Percentiles rank a stretch among this genome's conserved stretches.
These are phyloP conservation scores for Toxostoma redivivum DNA, from an alignment of 2,113 vertebrate genomes.

Conservation along the genomic window DNA sequence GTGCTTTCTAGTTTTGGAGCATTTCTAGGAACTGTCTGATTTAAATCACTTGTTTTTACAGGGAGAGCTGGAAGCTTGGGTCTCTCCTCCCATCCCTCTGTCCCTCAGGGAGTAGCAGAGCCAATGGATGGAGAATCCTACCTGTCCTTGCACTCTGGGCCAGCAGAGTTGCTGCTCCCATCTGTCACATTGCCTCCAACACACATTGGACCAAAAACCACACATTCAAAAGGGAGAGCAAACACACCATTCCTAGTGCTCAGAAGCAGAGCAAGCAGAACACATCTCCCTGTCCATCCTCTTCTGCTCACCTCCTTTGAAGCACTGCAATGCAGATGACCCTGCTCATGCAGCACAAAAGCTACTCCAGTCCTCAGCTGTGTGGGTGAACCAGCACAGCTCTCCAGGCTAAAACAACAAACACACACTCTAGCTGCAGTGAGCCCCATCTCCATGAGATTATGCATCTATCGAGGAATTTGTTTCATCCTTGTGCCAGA, in stretches of 20 bases:
- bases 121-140: background rate
- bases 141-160: background rate
- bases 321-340: background rate
- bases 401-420: background rate
- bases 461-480: conserved; percentile 31
- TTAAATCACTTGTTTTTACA: background rate
- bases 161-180: background rate
- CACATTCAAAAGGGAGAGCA: background rate
- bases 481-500: conserved; percentile 20
- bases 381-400: background rate
- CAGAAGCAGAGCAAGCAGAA: background rate
- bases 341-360: background rate
- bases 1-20: background rate
- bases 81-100: background rate
- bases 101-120: background rate
- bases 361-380: background rate
- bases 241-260: background rate
- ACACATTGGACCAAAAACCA: fast-evolving
- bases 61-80: background rate
- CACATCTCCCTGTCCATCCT: background rate
- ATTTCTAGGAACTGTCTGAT: background rate
- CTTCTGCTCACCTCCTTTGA: background rate
- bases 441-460: fast-evolving
- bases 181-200: background rate
- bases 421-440: fast-evolving